phyloP scores from a whole-genome alignment of 2,888 invertebrate species.

The Melipona bicolor region DNA sequence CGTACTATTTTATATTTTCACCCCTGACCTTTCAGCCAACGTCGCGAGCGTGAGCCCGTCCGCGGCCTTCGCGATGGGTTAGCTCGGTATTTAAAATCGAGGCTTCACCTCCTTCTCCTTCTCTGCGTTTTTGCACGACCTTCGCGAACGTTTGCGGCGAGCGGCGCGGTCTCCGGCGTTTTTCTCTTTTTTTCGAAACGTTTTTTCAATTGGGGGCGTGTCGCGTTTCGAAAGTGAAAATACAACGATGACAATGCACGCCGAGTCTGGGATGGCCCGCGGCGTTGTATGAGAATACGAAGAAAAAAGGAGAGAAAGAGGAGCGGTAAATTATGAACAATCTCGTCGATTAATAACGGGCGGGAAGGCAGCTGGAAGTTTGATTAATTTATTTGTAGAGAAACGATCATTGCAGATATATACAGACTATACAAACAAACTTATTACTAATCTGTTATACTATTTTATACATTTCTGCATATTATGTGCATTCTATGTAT shows the following conservation, averaged over 20 bases:
- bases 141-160: neutral
- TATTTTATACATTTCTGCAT: no score
- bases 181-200: neutral
- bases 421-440: no score
- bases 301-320: neutral
- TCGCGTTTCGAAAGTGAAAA: constrained; percentile 20
- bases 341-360: constrained; percentile 70
- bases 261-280: constrained; percentile 15
- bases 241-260: constrained; percentile 8
- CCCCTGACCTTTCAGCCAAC: constrained; percentile 68
- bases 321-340: constrained; percentile 64
- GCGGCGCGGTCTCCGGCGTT: neutral
- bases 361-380: constrained; percentile 63
- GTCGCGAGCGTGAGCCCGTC: constrained; percentile 24
- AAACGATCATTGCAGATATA: no score
- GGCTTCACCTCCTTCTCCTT: neutral
- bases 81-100: constrained; percentile 60
- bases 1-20: constrained; percentile 63
- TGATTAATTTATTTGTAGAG: no score
- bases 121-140: neutral
- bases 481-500: no score
- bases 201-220: constrained; percentile 26
- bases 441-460: no score
- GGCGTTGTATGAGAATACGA: constrained; percentile 10
- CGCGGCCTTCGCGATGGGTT: constrained; percentile 19